Evolutionary conservation across 2,888 invertebrate species (phyloP).

Genomic region (Rhingia rostrata): DNA sequence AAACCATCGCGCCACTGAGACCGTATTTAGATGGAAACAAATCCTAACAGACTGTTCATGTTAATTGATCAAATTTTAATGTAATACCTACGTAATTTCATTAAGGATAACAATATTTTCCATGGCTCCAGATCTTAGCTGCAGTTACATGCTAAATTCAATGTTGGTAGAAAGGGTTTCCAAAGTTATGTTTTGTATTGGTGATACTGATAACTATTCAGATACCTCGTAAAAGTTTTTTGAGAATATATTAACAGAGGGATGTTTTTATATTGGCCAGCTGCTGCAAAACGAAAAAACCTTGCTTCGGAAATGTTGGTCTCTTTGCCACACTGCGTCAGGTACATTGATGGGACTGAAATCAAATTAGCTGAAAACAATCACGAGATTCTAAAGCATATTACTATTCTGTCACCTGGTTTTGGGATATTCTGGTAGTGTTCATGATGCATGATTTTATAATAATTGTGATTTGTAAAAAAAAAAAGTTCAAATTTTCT

Average conservation of each 20-base stretch:
- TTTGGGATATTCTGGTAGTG: constrained; percentile 37
- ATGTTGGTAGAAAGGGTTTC: background rate
- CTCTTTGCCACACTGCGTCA: constrained; percentile 56
- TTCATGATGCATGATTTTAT: constrained; percentile 50
- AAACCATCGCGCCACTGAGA: too few species aligned
- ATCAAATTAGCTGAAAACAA: constrained; percentile 62
- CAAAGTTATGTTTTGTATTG: too few species aligned
- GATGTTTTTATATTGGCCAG: too few species aligned
- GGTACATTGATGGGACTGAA: constrained; percentile 59
- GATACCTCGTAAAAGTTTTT: too few species aligned
- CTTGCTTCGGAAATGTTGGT: background rate
- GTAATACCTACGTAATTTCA: too few species aligned
- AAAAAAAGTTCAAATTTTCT: constrained; percentile 18
- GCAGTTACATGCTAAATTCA: background rate
- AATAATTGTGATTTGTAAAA: constrained; percentile 51
- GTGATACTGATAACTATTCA: too few species aligned
- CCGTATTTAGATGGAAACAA: too few species aligned
- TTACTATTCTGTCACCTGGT: constrained; percentile 53
- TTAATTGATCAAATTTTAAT: too few species aligned
- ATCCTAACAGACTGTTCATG: too few species aligned
- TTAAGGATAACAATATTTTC: background rate
- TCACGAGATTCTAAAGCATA: constrained; percentile 49
- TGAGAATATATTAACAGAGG: too few species aligned
- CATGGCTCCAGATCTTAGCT: background rate
- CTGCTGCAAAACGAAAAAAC: background rate